A percentile compares a stretch with the other conserved stretches of the same genome.
Evolutionary conservation across 2,797 vertebrate genomes (phyloP).

Genomic region (Schizopygopsis malacanthus): DNA sequence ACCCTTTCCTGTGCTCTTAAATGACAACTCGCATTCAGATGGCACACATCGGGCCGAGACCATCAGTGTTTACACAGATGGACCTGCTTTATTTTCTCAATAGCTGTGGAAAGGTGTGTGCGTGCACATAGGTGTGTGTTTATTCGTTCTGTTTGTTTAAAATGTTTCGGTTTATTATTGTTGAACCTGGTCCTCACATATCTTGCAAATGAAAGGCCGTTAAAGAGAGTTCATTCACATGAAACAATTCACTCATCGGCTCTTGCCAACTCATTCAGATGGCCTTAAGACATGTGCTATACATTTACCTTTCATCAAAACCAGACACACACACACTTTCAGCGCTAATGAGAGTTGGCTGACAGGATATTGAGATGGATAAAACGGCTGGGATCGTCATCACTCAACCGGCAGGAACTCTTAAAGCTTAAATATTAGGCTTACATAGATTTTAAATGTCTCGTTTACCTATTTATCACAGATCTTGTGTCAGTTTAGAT

Average conservation of each 20-base stretch:
- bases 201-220: constrained; percentile 76
- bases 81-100: constrained; percentile 84
- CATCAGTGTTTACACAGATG: constrained; percentile 86
- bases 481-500: neutral
- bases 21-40: constrained; percentile 38
- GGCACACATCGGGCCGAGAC: constrained; percentile 27
- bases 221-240: constrained; percentile 61
- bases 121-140: constrained; percentile 44
- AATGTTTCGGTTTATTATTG: constrained; percentile 72
- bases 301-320: constrained; percentile 70
- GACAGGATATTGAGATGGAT: constrained; percentile 53
- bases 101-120: constrained; percentile 74
- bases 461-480: neutral
- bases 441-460: constrained; percentile 21
- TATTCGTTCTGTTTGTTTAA: constrained; percentile 49
- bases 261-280: constrained; percentile 72
- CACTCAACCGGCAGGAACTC: constrained; percentile 45
- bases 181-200: constrained; percentile 68
- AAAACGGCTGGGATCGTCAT: constrained; percentile 48
- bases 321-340: constrained; percentile 58
- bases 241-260: constrained; percentile 74
- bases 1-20: constrained; percentile 44
- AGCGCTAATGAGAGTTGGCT: constrained; percentile 52
- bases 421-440: constrained; percentile 45
- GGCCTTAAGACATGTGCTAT: constrained; percentile 66